phyloP scores from a whole-genome alignment of 2,888 invertebrate species.

The Cheilosia soror region DNA sequence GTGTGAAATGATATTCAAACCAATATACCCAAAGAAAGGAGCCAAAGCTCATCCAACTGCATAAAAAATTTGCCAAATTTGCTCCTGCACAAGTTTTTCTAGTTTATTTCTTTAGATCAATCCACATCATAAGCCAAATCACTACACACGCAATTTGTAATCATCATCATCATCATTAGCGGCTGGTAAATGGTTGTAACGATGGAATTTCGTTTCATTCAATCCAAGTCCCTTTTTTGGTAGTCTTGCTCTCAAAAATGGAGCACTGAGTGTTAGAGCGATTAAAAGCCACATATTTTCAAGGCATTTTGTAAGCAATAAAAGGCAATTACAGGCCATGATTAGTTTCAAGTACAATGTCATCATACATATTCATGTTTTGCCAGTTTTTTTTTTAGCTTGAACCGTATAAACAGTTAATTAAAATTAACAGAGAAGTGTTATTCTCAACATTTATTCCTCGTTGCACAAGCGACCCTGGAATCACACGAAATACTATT shows the following conservation, averaged over 20 bases:
- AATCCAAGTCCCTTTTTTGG: constrained; percentile 34
- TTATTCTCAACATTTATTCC: neutral
- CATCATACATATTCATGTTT: constrained; percentile 14
- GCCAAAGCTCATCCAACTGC: neutral
- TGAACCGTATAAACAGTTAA: neutral
- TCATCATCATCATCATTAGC: constrained; percentile 12
- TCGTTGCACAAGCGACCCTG: constrained; percentile 31
- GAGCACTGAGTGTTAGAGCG: constrained; percentile 16
- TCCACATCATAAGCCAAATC: neutral
- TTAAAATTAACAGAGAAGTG: neutral
- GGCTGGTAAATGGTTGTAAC: neutral
- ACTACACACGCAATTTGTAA: constrained; percentile 5
- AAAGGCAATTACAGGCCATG: constrained; percentile 27
- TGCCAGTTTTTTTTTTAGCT: neutral
- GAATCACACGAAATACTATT: constrained; percentile 50
- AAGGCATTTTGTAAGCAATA: constrained; percentile 23
- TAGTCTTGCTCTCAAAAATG: constrained; percentile 9
- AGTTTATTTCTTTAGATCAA: constrained; percentile 12
- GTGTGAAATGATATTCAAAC: too few relatives aligned
- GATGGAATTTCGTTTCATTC: constrained; percentile 6
- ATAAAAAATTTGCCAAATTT: neutral
- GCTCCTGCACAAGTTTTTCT: constrained; percentile 17
- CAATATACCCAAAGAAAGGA: neutral
- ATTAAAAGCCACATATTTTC: constrained; percentile 13
- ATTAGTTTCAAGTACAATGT: constrained; percentile 50